Conservation (phyloP, 2,797 vertebrate genomes). For the Artibeus jamaicensis region DNA sequence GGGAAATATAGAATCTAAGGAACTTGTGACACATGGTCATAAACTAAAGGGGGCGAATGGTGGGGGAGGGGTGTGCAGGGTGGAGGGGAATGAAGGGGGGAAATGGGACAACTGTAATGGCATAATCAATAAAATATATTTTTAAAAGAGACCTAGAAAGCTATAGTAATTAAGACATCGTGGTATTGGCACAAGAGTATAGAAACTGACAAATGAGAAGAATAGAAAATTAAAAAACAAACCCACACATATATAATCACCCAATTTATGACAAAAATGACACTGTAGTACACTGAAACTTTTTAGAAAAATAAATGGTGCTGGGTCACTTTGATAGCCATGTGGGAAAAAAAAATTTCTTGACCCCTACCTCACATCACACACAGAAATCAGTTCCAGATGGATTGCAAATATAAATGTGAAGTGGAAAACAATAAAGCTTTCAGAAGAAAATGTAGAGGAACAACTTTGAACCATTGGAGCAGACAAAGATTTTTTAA, state of each 20-base stretch:
- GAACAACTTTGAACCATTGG: background rate
- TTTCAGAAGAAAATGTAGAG: constrained; percentile 22
- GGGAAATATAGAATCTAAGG: too few species aligned
- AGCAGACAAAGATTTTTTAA: constrained; percentile 15
- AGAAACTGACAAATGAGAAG: constrained; percentile 30
- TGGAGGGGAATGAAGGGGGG: too few species aligned
- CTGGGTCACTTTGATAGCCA: background rate
- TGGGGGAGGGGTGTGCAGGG: too few species aligned
- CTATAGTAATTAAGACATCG: background rate
- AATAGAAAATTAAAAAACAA: constrained; percentile 16
- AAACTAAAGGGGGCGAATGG: too few species aligned
- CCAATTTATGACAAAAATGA: constrained; percentile 38
- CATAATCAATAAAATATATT: too few species aligned
- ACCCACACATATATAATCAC: background rate
- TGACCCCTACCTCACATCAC: constrained; percentile 40
- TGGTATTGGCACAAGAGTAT: background rate
- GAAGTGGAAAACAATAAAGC: constrained; percentile 18
- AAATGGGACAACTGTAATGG: too few species aligned
- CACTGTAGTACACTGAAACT: background rate
- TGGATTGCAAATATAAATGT: constrained; percentile 9
- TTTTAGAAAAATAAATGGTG: background rate
- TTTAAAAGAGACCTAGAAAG: constrained; percentile 18
- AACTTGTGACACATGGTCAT: too few species aligned
- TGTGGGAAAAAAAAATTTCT: background rate
- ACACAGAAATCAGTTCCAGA: constrained; percentile 28